A percentile compares a stretch with the other conserved stretches of the same genome.
phyloP scores from a whole-genome alignment of 2,113 vertebrate species.

The Turnix velox region DNA sequence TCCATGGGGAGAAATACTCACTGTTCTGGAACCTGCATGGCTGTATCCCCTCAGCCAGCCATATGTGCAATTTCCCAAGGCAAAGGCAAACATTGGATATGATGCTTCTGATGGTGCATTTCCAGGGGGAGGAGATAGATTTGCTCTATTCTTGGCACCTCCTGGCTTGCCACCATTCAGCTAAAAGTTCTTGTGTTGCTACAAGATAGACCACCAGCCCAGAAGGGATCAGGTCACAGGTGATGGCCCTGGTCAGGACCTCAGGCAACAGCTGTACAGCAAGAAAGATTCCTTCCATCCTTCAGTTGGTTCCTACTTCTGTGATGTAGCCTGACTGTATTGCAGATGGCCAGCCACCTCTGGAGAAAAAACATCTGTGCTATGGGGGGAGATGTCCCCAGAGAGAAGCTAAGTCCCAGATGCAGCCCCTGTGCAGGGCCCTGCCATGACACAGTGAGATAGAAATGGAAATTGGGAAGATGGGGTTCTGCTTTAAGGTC shows the following conservation, averaged over 20 bases:
- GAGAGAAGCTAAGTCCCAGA: background rate
- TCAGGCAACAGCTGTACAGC: background rate
- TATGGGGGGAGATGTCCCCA: background rate
- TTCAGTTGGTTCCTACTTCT: background rate
- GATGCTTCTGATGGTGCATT: background rate
- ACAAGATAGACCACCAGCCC: accelerated
- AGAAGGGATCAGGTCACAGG: background rate
- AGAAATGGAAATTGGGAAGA: accelerated
- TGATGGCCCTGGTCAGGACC: background rate
- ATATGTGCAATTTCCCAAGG: background rate
- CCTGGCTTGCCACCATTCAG: background rate
- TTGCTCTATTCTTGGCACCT: background rate
- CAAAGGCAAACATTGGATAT: background rate
- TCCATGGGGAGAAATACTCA: background rate
- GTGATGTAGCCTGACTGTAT: background rate
- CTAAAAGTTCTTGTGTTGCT: background rate
- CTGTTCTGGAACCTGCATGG: background rate
- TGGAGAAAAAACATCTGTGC: background rate
- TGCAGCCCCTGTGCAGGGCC: background rate
- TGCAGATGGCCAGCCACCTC: background rate
- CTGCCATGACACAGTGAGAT: accelerated
- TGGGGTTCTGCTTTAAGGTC: background rate
- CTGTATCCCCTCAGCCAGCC: background rate
- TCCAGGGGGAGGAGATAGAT: background rate
- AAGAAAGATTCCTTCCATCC: background rate